Conservation (phyloP, 2,797 vertebrate species). For the Paramormyrops hopkinsi region DNA sequence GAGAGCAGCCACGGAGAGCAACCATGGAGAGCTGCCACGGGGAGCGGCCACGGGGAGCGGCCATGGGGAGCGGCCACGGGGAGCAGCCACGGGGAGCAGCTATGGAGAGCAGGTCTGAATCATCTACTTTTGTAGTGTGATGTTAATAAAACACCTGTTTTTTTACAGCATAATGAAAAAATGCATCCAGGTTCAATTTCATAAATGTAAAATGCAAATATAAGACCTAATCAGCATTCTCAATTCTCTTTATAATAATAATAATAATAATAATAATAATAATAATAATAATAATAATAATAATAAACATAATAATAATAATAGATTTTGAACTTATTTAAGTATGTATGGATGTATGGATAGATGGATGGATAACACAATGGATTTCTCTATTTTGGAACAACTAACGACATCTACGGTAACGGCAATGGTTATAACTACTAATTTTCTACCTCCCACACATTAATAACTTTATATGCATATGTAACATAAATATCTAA, state of each 20-base stretch:
- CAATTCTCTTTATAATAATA: not conserved
- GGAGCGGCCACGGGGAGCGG: no score
- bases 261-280: not conserved
- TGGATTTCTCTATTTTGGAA: not conserved
- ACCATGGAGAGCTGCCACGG: no score
- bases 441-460: not conserved
- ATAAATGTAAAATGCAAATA: not conserved
- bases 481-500: constrained; percentile 10
- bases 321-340: not conserved
- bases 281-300: not conserved
- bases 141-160: not conserved
- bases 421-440: not conserved
- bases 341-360: not conserved
- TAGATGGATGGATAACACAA: not conserved
- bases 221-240: not conserved
- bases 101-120: not conserved
- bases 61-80: no score
- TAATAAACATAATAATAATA: not conserved
- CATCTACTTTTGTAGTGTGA: not conserved
- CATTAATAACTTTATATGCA: not conserved
- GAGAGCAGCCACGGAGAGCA: no score
- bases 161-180: not conserved
- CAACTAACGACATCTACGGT: not conserved
- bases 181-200: not conserved
- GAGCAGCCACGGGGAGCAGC: not conserved